A percentile compares a stretch with the other conserved stretches of the same genome.
Conservation (phyloP, 2,888 invertebrate species). For the Griposia aprilina region DNA sequence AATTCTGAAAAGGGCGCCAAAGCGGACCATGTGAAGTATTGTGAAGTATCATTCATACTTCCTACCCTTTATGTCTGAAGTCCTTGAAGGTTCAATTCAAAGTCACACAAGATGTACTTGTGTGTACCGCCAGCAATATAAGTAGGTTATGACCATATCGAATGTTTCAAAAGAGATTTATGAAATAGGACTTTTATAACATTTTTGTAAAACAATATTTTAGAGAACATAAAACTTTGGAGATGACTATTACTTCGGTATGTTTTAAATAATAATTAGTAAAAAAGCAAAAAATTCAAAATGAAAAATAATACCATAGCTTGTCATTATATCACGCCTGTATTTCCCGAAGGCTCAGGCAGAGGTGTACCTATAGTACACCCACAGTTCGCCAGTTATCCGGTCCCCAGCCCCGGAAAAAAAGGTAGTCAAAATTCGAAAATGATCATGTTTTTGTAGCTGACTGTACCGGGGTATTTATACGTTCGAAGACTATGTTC, state of each 20-base stretch:
- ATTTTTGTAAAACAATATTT: background rate
- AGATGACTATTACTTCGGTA: background rate
- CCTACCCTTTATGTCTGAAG: conserved; percentile 19
- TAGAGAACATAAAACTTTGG: background rate
- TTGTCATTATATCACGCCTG: too few relatives aligned
- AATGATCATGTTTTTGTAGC: too few relatives aligned
- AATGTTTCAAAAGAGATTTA: background rate
- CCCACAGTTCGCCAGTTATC: too few relatives aligned
- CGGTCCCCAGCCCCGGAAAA: too few relatives aligned
- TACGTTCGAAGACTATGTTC: background rate
- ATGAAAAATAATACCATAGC: too few relatives aligned
- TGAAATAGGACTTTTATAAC: background rate
- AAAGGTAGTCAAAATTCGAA: too few relatives aligned
- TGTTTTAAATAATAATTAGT: background rate
- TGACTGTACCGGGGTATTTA: too few relatives aligned
- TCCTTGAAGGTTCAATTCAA: conserved; percentile 20
- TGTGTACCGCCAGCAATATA: background rate
- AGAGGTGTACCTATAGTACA: too few relatives aligned
- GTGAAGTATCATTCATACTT: conserved; percentile 37
- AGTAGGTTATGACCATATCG: background rate
- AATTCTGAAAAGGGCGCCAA: conserved; percentile 27
- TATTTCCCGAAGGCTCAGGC: too few relatives aligned
- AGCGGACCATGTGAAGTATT: conserved; percentile 31
- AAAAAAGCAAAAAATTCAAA: background rate
- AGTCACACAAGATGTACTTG: conserved; percentile 12